Conservation (phyloP, 23 tunicate species). For the Styela plicata region DNA sequence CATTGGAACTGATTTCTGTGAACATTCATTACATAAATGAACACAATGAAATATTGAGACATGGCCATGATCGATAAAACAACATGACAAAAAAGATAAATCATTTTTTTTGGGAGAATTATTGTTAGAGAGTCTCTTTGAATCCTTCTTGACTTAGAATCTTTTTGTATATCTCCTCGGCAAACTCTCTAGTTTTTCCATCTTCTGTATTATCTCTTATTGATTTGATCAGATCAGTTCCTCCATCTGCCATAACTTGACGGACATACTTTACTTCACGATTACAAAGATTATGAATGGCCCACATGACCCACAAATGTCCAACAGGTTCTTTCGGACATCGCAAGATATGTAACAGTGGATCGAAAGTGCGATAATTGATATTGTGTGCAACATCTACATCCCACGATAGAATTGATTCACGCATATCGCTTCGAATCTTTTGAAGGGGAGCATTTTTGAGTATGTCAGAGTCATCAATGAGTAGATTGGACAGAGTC, state of each 20-base stretch:
- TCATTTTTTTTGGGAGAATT: too few species aligned
- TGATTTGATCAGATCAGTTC: not conserved
- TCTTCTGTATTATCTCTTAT: not conserved
- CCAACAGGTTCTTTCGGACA: constrained; percentile 12
- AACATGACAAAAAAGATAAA: too few species aligned
- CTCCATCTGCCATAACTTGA: constrained; percentile 18
- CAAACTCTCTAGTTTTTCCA: not conserved
- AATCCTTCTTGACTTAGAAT: not conserved
- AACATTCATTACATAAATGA: too few species aligned
- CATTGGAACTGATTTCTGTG: too few species aligned
- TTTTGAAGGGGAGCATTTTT: constrained; percentile 5
- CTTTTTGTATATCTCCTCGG: not conserved
- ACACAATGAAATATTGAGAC: too few species aligned
- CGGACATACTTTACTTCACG: constrained; percentile 17
- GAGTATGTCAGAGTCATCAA: constrained; percentile 49
- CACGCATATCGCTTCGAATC: constrained; percentile 39
- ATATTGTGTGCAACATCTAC: constrained; percentile 35
- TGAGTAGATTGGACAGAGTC: constrained; percentile 63
- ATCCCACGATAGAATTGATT: constrained; percentile 54
- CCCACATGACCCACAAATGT: constrained; percentile 34
- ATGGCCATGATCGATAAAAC: too few species aligned
- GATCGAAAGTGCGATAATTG: constrained; percentile 53
- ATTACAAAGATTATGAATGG: constrained; percentile 9
- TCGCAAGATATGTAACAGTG: not conserved
- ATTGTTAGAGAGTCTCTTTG: not conserved